phyloP scores from a whole-genome alignment of 2,113 vertebrate genomes.

The Azemiops feae region DNA sequence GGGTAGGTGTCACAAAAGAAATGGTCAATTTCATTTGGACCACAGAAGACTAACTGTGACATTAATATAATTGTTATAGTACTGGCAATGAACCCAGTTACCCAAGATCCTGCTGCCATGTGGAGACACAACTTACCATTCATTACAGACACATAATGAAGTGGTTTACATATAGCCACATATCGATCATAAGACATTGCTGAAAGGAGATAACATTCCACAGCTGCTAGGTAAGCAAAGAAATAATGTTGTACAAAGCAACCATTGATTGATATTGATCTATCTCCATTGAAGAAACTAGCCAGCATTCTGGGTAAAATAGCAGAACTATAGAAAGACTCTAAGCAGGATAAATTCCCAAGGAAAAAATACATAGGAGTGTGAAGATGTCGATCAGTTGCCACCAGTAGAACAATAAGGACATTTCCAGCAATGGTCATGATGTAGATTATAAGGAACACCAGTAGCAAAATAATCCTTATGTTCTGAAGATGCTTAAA shows the following conservation, averaged over 20 bases:
- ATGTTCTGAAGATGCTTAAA: neutral
- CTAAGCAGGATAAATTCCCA: conserved; percentile 28
- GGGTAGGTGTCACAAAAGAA: conserved; percentile 12
- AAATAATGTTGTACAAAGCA: conserved; percentile 56
- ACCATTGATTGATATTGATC: conserved; percentile 4
- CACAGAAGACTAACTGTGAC: neutral
- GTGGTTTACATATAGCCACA: conserved; percentile 4
- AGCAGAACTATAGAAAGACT: conserved; percentile 45
- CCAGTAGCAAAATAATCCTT: conserved; percentile 34
- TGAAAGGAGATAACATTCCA: conserved; percentile 16
- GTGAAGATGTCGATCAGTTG: conserved; percentile 39
- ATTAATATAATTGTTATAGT: neutral
- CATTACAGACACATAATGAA: conserved; percentile 45
- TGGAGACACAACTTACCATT: neutral
- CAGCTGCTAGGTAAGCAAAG: conserved; percentile 34
- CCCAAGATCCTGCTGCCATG: neutral
- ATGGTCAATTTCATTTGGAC: conserved; percentile 3
- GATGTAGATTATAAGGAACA: conserved; percentile 43
- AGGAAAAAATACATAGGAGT: conserved; percentile 18
- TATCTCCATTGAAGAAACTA: neutral
- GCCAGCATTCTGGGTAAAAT: conserved; percentile 6
- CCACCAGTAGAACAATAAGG: conserved; percentile 41
- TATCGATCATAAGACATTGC: conserved; percentile 51
- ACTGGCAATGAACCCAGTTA: neutral
- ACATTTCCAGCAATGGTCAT: conserved; percentile 50